phyloP scores from a whole-genome alignment of 2,113 vertebrate genomes.

The Scolopax mira region DNA sequence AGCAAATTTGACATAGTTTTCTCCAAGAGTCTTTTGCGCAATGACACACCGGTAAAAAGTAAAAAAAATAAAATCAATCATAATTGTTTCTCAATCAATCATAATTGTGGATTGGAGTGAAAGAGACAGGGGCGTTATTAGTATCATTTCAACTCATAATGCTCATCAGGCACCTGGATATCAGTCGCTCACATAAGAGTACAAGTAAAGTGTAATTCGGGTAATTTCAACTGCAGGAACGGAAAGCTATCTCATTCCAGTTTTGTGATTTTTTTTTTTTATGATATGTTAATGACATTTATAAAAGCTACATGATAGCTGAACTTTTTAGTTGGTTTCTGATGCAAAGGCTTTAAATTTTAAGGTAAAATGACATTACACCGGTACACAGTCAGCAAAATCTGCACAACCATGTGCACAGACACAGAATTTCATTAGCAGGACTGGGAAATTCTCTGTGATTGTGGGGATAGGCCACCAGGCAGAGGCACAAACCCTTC shows the following conservation, averaged over 20 bases:
- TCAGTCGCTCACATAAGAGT: background rate
- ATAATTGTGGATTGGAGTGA: background rate
- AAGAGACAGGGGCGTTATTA: background rate
- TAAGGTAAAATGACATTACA: background rate
- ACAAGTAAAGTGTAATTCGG: background rate
- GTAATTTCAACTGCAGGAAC: background rate
- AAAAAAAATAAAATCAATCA: background rate
- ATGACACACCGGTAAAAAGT: background rate
- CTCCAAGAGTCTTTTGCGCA: background rate
- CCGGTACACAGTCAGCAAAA: background rate
- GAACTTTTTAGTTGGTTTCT: background rate
- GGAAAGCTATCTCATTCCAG: background rate
- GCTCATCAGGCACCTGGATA: background rate
- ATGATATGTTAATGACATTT: background rate
- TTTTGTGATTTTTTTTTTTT: background rate
- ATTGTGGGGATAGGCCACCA: background rate
- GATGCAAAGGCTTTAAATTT: background rate
- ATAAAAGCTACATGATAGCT: background rate
- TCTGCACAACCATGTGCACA: background rate
- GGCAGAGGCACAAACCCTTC: background rate
- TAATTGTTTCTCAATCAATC: background rate
- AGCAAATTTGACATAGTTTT: background rate
- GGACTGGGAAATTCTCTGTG: background rate
- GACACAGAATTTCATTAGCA: background rate
- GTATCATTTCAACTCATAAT: background rate